Base-by-base conservation (phyloP, 1,140 invertebrate species). In the Lerema accius region DNA sequence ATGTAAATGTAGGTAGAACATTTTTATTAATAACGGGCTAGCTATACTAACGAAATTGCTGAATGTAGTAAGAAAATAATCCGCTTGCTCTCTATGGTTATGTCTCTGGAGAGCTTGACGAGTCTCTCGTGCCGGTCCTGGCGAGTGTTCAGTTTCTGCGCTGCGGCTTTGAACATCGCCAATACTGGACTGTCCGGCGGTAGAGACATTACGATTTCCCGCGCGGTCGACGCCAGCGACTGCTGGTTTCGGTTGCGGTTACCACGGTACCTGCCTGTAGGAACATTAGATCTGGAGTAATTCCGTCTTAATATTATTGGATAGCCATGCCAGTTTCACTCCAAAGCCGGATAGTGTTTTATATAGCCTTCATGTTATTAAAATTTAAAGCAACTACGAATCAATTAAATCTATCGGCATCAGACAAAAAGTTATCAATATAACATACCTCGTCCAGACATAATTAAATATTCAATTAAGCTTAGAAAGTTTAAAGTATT, bases 1-100 rank as follows among this genome's bases (percentile, higher is more conserved):
- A n/a, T n/a, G n/a, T n/a, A n/a, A n/a, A n/a, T n/a, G n/a, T n/a
- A n/a, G n/a, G n/a, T n/a, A n/a, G n/a, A n/a, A n/a, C n/a, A n/a
- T n/a, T n/a, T n/a, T n/a, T n/a, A n/a, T n/a, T n/a, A n/a, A n/a
- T n/a, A n/a, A n/a, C n/a, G n/a, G n/a, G n/a, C n/a, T n/a, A n/a
- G n/a, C 51, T 59, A 49, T 64, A 76, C 77, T 76, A 58, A 91
- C 88, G 82, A 91, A 39, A 91, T 90, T 45, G 95, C 90, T 17
- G 95, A 95, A 76, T 98, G 97, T 9, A 98, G 86, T 11, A 96
- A 86, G 82, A 97, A 98, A 60, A 98, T 98, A 10, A 96, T 95
- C 65, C 96, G 92, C 82, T 98, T 98, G 73, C 96, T 97, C 78
- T 98, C 96, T 66, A 98, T 97, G 0, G 96, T 98, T n/a, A 98